A percentile compares a stretch with the other conserved stretches of the same genome.
Conservation (phyloP, 2,797 vertebrate species). For the Dipus sagitta region DNA sequence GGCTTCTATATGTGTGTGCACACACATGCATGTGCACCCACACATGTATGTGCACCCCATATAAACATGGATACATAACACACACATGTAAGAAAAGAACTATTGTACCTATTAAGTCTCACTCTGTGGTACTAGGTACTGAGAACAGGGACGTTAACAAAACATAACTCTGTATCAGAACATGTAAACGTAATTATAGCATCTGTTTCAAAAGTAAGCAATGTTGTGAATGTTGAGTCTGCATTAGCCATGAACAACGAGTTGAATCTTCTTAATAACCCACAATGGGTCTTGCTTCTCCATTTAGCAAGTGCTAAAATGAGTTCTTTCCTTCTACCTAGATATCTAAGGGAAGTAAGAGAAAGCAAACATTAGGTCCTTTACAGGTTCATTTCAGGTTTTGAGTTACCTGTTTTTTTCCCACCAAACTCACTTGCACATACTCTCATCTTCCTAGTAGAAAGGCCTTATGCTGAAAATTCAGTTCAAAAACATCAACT, state of each 20-base stretch:
- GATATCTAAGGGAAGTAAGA: not conserved
- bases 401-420: constrained; percentile 30
- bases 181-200: too few relatives aligned
- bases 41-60: too few relatives aligned
- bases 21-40: too few relatives aligned
- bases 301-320: not conserved
- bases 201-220: not conserved
- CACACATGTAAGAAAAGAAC: not conserved
- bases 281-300: not conserved
- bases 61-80: too few relatives aligned
- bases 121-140: not conserved
- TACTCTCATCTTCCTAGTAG: not conserved
- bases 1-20: too few relatives aligned
- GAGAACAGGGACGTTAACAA: not conserved
- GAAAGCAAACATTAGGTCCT: not conserved
- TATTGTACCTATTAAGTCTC: not conserved
- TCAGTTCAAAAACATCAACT: not conserved
- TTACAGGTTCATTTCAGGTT: constrained; percentile 32
- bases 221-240: not conserved
- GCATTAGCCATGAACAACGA: not conserved
- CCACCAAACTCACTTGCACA: not conserved
- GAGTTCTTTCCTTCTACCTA: not conserved
- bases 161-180: not conserved
- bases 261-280: not conserved
- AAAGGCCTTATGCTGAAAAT: not conserved